phyloP scores from a whole-genome alignment of 1,140 invertebrate species.

The Chrysomallon squamiferum region DNA sequence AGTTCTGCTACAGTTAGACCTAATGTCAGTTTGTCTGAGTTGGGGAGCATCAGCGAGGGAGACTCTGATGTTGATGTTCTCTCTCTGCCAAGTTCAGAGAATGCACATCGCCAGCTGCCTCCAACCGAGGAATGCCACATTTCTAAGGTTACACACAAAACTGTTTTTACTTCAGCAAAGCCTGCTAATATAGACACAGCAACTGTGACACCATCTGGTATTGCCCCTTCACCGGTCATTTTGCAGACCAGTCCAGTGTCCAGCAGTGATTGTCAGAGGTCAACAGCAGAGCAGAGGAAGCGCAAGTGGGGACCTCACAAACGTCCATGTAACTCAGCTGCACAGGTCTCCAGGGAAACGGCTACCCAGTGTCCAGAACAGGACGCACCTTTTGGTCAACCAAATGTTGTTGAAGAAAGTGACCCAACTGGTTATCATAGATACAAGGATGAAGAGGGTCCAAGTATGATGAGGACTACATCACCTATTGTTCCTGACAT shows the following conservation, averaged over 20 bases:
- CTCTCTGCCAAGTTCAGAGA: neutral
- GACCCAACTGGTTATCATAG: neutral
- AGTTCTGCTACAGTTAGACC: neutral
- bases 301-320: neutral
- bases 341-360: neutral
- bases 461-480: neutral
- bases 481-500: slow-evolving; percentile 32
- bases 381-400: neutral
- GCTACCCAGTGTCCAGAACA: neutral
- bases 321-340: neutral
- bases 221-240: neutral
- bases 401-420: neutral
- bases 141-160: neutral
- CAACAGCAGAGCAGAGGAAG: neutral
- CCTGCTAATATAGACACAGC: too few relatives aligned
- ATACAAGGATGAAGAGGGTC: neutral
- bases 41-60: slow-evolving; percentile 4
- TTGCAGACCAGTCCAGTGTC: neutral
- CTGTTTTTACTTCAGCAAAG: too few relatives aligned
- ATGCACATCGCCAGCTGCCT: neutral
- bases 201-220: neutral
- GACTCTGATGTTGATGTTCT: slow-evolving; percentile 1
- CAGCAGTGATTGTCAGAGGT: neutral
- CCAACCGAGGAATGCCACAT: neutral
- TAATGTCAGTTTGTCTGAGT: neutral